A percentile compares a stretch with the other conserved stretches of the same genome.
Evolutionary conservation across 2,797 vertebrate species (phyloP).

Genomic region (Apogon talboti): DNA sequence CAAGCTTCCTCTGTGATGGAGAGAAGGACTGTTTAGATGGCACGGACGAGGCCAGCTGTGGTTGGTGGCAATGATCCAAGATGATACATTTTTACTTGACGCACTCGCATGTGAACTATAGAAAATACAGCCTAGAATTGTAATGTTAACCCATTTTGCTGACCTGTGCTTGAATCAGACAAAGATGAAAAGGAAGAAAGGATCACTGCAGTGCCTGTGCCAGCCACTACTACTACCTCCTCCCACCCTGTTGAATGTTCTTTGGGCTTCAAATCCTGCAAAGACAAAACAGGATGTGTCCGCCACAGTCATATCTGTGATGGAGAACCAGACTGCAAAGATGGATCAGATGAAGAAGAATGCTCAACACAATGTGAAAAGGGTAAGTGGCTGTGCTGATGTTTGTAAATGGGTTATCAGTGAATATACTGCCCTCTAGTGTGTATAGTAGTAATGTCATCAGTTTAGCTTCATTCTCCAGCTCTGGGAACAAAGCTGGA

Average conservation of each 20-base stretch:
- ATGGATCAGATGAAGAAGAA: slow-evolving; percentile 90
- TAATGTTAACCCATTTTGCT: not conserved
- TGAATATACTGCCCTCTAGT: slow-evolving; percentile 31
- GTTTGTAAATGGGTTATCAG: not conserved
- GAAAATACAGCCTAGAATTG: not conserved
- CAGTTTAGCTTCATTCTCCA: too few species aligned
- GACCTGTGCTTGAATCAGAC: slow-evolving; percentile 23
- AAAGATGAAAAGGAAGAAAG: not conserved
- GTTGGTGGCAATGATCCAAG: slow-evolving; percentile 70
- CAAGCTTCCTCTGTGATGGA: slow-evolving; percentile 86
- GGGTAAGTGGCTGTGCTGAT: slow-evolving; percentile 52
- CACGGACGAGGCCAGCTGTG: slow-evolving; percentile 84
- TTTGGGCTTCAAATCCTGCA: slow-evolving; percentile 76
- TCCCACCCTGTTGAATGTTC: slow-evolving; percentile 65
- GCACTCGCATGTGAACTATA: too few species aligned
- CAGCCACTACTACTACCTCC: slow-evolving; percentile 31
- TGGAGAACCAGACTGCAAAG: slow-evolving; percentile 87
- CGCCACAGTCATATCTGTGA: slow-evolving; percentile 86
- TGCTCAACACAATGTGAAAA: slow-evolving; percentile 64
- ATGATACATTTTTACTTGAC: slow-evolving; percentile 5
- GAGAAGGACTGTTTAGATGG: slow-evolving; percentile 85
- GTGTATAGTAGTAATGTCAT: not conserved
- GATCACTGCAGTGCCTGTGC: not conserved
- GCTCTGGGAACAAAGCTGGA: too few species aligned
- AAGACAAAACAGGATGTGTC: slow-evolving; percentile 81